Evolutionary conservation across 2,888 invertebrate species (phyloP).

Genomic region (Noctua comes): DNA sequence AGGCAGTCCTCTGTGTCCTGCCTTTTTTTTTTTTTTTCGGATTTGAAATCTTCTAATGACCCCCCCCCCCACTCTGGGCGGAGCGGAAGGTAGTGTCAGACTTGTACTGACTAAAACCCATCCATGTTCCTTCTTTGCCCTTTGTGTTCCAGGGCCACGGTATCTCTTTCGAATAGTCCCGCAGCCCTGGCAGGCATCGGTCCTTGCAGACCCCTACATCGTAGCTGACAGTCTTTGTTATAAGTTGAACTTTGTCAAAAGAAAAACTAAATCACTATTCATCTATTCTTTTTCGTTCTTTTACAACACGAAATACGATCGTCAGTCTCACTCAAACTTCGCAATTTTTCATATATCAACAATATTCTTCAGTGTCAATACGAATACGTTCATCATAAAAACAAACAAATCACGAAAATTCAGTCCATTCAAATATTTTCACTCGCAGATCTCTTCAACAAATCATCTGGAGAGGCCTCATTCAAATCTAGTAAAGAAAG

Average conservation of each 20-base stretch:
- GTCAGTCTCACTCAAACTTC: background rate
- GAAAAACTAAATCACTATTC: background rate
- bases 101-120: too few relatives aligned
- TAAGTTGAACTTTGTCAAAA: background rate
- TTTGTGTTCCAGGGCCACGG: too few relatives aligned
- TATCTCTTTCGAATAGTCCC: too few relatives aligned
- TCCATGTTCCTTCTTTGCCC: too few relatives aligned
- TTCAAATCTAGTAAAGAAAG: slow-evolving; percentile 36
- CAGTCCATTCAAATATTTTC: slow-evolving; percentile 15
- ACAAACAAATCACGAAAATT: slow-evolving; percentile 15
- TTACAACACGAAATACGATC: background rate
- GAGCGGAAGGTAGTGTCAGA: too few relatives aligned
- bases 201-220: too few relatives aligned
- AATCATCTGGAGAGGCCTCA: slow-evolving; percentile 39
- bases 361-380: slow-evolving; percentile 16
- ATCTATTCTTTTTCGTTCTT: background rate
- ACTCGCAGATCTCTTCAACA: slow-evolving; percentile 24
- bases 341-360: background rate
- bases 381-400: background rate
- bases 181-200: too few relatives aligned
- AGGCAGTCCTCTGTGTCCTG: too few relatives aligned
- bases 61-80: too few relatives aligned
- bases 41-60: too few relatives aligned
- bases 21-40: too few relatives aligned
- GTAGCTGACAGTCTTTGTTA: too few relatives aligned